Evolutionary conservation across 2,797 vertebrate species (phyloP).

Genomic region (Phrynocephalus forsythii): DNA sequence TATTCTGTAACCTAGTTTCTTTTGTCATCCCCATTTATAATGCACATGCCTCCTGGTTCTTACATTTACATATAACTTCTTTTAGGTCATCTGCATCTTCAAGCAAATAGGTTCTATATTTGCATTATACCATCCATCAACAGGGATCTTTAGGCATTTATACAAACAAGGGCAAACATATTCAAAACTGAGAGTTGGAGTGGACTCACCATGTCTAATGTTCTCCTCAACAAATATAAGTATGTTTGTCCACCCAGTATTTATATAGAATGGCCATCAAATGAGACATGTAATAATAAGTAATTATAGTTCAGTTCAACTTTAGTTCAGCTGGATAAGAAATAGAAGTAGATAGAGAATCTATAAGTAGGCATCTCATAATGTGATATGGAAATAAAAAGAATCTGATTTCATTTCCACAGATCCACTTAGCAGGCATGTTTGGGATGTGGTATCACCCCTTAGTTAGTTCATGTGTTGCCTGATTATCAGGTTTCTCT

Average conservation of each 20-base stretch:
- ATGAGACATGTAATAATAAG: background rate
- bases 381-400: background rate
- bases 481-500: background rate
- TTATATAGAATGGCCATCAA: background rate
- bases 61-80: slow-evolving; percentile 20
- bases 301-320: background rate
- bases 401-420: background rate
- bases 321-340: background rate
- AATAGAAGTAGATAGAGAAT: background rate
- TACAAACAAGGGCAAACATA: slow-evolving; percentile 7
- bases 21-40: slow-evolving; percentile 22
- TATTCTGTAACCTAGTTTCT: slow-evolving; percentile 6
- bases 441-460: too few relatives aligned
- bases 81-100: slow-evolving; percentile 19
- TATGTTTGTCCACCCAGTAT: background rate
- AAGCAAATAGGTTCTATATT: slow-evolving; percentile 16
- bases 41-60: background rate
- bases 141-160: background rate
- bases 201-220: background rate
- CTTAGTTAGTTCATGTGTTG: too few relatives aligned
- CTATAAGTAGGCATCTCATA: background rate
- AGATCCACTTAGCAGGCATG: background rate
- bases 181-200: slow-evolving; percentile 4
- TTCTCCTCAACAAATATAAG: background rate
- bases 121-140: slow-evolving; percentile 15